These are phyloP conservation scores for Drosophila kikkawai DNA, from an alignment of 1,140 invertebrate species.

Conservation along the genomic window DNA sequence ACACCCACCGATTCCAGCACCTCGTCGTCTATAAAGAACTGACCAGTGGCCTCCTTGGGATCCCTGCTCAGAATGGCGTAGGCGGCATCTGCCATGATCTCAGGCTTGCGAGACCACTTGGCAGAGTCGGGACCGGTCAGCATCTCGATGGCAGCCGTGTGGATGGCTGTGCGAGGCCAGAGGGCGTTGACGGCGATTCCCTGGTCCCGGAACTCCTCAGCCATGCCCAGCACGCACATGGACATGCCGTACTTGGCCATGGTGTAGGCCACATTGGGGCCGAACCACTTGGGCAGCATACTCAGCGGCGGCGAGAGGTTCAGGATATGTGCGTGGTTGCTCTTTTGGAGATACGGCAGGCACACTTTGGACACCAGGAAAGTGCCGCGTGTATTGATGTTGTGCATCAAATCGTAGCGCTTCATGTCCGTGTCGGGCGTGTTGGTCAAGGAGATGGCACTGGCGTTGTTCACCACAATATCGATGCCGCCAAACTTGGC, in stretches of 20 bases:
- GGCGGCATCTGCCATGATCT: constrained; percentile 98
- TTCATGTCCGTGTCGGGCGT: constrained; percentile 97
- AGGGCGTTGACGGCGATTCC: constrained; percentile 98
- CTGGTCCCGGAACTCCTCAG: constrained; percentile 93
- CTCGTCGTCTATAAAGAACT: constrained; percentile 98
- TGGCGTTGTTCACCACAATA: constrained; percentile 98
- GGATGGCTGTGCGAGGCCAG: constrained; percentile 98
- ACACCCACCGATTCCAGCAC: constrained; percentile 92
- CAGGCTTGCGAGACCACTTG: constrained; percentile 91
- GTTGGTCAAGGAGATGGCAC: constrained; percentile 96
- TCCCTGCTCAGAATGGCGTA: constrained; percentile 94
- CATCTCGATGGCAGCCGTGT: constrained; percentile 99
- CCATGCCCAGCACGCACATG: constrained; percentile 98
- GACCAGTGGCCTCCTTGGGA: constrained; percentile 92
- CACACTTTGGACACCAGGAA: constrained; percentile 97
- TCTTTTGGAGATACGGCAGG: constrained; percentile 95
- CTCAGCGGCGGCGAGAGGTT: constrained; percentile 98
- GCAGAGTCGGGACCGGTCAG: constrained; percentile 89
- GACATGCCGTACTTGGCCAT: constrained; percentile 99
- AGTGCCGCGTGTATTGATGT: constrained; percentile 96
- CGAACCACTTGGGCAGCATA: constrained; percentile 96
- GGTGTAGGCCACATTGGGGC: constrained; percentile 97
- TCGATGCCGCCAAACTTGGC: constrained; percentile 98
- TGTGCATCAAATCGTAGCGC: constrained; percentile 96
- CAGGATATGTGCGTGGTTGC: constrained; percentile 97